These are phyloP conservation scores for Chionomys nivalis DNA, from an alignment of 2,113 vertebrate genomes.

Conservation along the genomic window DNA sequence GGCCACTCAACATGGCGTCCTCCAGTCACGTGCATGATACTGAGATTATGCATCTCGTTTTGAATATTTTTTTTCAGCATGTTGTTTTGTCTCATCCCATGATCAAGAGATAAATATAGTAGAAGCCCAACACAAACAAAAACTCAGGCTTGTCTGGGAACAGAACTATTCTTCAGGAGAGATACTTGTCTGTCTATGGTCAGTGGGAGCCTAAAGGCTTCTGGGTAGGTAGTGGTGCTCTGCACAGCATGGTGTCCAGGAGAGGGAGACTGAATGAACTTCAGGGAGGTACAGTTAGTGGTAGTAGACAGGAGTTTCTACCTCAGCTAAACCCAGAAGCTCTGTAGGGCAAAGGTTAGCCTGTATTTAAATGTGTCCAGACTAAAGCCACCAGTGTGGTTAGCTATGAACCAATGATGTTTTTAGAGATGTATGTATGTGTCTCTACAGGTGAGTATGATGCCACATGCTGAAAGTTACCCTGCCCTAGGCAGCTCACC, in stretches of 20 bases:
- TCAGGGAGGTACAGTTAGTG: not conserved
- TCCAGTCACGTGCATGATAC: not conserved
- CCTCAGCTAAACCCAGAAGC: not conserved
- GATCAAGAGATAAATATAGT: not conserved
- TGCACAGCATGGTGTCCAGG: fast-evolving
- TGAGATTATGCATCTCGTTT: not conserved
- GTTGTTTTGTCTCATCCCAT: not conserved
- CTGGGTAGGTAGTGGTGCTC: no score
- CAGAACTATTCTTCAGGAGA: not conserved
- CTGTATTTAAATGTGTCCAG: not conserved
- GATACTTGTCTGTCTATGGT: not conserved
- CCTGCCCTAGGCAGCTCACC: not conserved
- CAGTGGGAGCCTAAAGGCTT: not conserved
- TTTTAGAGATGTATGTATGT: not conserved
- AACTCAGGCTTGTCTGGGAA: not conserved
- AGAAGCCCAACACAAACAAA: not conserved
- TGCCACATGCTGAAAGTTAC: not conserved
- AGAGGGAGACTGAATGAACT: not conserved
- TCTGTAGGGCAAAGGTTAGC: not conserved
- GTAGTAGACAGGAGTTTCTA: not conserved
- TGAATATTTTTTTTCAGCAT: not conserved
- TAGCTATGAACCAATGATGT: not conserved
- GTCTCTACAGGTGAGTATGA: not conserved
- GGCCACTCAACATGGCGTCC: not conserved
- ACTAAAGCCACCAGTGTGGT: not conserved